Base-by-base conservation (phyloP, 2,797 vertebrate species). In the Tinamus major region DNA sequence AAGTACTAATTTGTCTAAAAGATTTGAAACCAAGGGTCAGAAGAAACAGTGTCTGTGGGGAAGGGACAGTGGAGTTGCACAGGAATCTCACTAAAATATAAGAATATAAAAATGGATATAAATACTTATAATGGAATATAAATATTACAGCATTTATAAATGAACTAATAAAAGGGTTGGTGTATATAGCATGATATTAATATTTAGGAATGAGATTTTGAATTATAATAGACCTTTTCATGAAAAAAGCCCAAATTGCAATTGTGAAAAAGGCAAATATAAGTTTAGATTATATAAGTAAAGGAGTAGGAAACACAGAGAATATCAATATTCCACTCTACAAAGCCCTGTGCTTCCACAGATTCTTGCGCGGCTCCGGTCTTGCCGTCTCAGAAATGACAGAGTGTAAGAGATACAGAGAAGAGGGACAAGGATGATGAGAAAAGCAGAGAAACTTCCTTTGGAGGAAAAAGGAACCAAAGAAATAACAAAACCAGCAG, bases 401-500 rank as follows among this genome's bases (percentile, higher is more conserved):
- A 1, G 15, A 10, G 6, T 53, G 11, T 33, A 13, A 79, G 68
- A 81, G 35, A 69, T 53, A 31, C 9, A 29, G 24, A 41, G 15
- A 17, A 6, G 15, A 27, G 31, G 31, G 4, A 55, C 0, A 1
- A 71, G 10, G 15, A 39, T 53, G n/a, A 53, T 8, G 23, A 55
- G 35, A 53, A 39, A 33, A 39, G 23, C 1, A 31, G 15, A 62
- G 85, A 76, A 75, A 18, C 3, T 2, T 87, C 20, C 20, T 76
- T 65, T 42, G 53, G 49, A 79, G 42, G 5, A 27, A 48, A 62
- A 76, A 48, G 0, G 0, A 87, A 39, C 15, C 33, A 39, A 4
- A 44, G 42, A 44, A 44, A 44, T 13, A 81, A 37, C 0, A 0
- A 81, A 71, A 31, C 41, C 37, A 69, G 31, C 2, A 41, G 29